Base-by-base conservation (phyloP, 2,113 vertebrate species). In the Scatophagus argus region DNA sequence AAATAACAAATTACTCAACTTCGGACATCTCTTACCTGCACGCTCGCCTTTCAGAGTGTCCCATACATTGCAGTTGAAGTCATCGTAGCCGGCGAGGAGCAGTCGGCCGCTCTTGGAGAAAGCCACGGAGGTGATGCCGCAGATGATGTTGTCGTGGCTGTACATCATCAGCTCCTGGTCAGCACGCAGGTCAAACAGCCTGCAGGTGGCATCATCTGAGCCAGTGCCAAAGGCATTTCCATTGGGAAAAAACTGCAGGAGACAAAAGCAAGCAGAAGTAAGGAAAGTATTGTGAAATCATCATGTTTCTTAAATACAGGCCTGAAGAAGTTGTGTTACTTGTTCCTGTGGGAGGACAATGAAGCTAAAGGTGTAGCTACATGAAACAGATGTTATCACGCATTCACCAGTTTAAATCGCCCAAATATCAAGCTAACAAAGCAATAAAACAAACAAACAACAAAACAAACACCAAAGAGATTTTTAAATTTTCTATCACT, bases 51-150 rank as follows among this genome's bases (percentile, higher is more conserved):
- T 99, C 71, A 99, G 94, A 0, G 96, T 97, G 84, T 99, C 97
- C 98, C 98, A 99, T 2, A 99, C 97, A 0, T 99, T 99, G 93
- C 98, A 99, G 90, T 99, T 99, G 92, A 98, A 99, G 94, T 99
- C 97, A 0, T 98, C 98, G 0, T 99, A 99, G 34, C 98, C 97
- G 0, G 97, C 98, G 60, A 99, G 91, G 84, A 99, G 93, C 62
- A 99, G 96, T 71, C 98, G 98, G 0, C 98, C 97, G 0, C 98
- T 99, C 89, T 99, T 99, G n/a, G 97, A 99, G 93, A 99, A 98
- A 61, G 98, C 96, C n/a, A 99, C 96, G 0, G 98, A 99, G 52
- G 97, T 99, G 93, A 99, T 99, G 0, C 98, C 97, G 0, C 97
- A 98, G 92, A 98, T 98, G 65, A 99, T 98, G 49, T 97, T 99